Evolutionary conservation across 2,113 vertebrate species (phyloP).

Genomic region (Upupa epops): DNA sequence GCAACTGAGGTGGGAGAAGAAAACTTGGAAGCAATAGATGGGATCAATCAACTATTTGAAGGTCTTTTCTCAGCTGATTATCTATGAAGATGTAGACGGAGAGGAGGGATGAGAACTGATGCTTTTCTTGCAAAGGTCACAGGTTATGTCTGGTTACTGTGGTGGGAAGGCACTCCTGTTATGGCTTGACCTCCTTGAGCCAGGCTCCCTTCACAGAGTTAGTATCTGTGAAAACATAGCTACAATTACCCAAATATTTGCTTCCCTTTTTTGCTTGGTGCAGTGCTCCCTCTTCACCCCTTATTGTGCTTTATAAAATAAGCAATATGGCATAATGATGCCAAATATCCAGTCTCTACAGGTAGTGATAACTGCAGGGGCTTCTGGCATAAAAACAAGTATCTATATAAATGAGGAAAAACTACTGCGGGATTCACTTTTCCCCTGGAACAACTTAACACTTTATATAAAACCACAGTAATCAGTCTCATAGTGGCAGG

Average conservation of each 20-base stretch:
- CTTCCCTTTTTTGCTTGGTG: neutral
- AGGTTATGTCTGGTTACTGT: neutral
- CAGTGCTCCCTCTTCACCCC: neutral
- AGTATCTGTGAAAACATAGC: neutral
- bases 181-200: neutral
- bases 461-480: neutral
- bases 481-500: neutral
- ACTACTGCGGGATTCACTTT: neutral
- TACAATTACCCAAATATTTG: neutral
- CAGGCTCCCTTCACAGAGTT: neutral
- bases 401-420: neutral
- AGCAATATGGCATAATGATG: neutral
- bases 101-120: neutral
- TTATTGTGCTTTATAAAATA: neutral
- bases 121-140: neutral
- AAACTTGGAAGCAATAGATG: neutral
- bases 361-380: neutral
- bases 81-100: neutral
- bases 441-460: neutral
- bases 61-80: neutral
- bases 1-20: neutral
- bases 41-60: neutral
- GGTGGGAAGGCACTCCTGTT: neutral
- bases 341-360: neutral
- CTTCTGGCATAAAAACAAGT: neutral